Evolutionary conservation across 1,140 invertebrate species (phyloP).

Genomic region (Steinernema feltiae): DNA sequence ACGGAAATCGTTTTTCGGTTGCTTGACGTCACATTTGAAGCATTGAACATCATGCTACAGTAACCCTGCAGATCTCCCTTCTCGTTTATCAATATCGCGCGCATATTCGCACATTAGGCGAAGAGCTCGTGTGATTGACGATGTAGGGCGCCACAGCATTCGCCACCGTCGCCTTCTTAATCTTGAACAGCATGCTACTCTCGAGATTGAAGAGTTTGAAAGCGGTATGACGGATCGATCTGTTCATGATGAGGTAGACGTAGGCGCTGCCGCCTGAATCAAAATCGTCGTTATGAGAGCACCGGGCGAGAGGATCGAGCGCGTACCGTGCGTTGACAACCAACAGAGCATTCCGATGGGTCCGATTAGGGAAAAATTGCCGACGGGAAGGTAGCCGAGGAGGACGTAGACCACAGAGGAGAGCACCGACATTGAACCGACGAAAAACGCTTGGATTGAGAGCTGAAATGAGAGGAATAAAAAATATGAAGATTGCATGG

Average conservation of each 20-base stretch:
- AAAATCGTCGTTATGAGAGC: neutral
- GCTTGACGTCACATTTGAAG: too few species aligned
- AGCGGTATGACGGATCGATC: neutral
- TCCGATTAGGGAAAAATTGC: neutral
- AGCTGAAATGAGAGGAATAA: too few species aligned
- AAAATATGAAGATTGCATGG: too few species aligned
- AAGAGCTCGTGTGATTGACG: too few species aligned
- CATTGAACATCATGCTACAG: too few species aligned
- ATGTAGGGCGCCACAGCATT: too few species aligned
- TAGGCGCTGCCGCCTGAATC: neutral
- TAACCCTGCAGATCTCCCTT: too few species aligned
- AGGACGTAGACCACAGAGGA: neutral
- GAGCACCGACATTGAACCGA: neutral
- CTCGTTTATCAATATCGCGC: too few species aligned
- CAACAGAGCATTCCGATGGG: neutral
- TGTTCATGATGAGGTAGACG: conserved; percentile 8
- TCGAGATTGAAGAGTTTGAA: neutral
- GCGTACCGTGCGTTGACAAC: neutral
- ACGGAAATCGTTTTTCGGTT: too few species aligned
- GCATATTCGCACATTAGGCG: too few species aligned
- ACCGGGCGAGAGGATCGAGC: neutral
- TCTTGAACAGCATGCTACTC: neutral
- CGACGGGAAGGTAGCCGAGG: neutral
- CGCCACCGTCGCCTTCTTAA: too few species aligned
- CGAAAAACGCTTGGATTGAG: neutral